Base-by-base conservation (phyloP, 2,797 vertebrate species). In the Microcaecilia unicolor region DNA sequence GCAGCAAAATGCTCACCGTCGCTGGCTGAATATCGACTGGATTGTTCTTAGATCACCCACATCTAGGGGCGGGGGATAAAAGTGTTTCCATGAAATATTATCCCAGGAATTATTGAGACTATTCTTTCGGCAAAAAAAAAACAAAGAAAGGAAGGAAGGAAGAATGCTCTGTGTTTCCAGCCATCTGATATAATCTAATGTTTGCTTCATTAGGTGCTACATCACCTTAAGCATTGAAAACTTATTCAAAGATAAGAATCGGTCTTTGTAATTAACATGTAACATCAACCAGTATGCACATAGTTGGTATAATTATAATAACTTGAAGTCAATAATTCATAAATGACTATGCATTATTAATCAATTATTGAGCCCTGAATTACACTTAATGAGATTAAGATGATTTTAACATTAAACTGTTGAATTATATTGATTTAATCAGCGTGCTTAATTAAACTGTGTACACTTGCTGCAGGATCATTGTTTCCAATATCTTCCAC, bases 341-440 rank as follows among this genome's bases (percentile, higher is more conserved):
- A 80, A 80, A 69, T 18, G 62, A 76, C 75, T 76, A 79, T 81
- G 69, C 73, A 83, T 83, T 84, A 84, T 86, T 86, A 83, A 84
- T 83, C 78, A 79, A 82, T 86, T 84, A 79, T 81, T 12, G 47
- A 68, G 73, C 64, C 62, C 67, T 62, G 65, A 81, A 80, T 76
- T 80, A 72, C 69, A 70, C 69, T 76, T 80, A 83, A 82, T 78
- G 69, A 81, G 71, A 83, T 83, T 74, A 84, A 60, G 64, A 56
- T 74, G 80, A 83, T 76, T 74, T 75, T 70, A 68, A 52, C 51
- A 47, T 65, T 64, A 61, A 76, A 66, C 65, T 76, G 72, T 67
- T 61, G 76, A 66, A 66, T 70, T 58, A 55, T 72, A 80, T 75
- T 75, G 82, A 81, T 83, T 81, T 74, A 76, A 80, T 80, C 72